Conservation (phyloP, 2,113 vertebrate species). For the Nycticryphes semicollaris region DNA sequence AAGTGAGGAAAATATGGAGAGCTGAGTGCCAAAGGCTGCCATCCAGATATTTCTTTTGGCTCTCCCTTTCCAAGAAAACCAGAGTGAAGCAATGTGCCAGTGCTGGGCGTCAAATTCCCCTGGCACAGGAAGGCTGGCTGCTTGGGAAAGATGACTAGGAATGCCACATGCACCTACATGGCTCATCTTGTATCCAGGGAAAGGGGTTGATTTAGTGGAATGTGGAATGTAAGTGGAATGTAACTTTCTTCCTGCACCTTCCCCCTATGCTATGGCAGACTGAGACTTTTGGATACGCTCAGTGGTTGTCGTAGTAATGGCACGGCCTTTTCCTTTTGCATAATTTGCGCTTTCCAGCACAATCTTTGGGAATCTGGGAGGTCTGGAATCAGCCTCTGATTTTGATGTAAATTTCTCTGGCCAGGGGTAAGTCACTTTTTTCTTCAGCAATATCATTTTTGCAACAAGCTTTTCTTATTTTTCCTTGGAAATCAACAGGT, state of each 20-base stretch:
- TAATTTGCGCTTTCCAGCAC: background rate
- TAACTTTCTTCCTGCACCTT: background rate
- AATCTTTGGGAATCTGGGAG: background rate
- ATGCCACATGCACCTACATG: background rate
- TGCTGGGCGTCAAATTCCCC: background rate
- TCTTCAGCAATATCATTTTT: background rate
- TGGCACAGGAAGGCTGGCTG: background rate
- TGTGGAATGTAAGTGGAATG: background rate
- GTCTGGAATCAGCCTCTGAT: background rate
- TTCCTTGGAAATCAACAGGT: background rate
- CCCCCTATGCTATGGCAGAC: accelerated
- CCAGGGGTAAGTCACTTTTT: background rate
- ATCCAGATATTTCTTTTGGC: background rate
- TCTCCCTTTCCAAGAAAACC: background rate
- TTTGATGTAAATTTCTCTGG: background rate
- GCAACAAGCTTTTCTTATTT: background rate
- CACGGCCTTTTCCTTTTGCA: background rate
- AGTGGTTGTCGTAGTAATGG: background rate
- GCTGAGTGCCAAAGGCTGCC: background rate
- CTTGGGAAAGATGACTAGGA: background rate
- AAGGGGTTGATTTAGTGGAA: background rate
- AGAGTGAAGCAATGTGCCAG: background rate
- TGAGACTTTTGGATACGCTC: background rate
- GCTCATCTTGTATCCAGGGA: background rate
- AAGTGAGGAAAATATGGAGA: background rate